These are phyloP conservation scores for Archilochus colubris DNA, from an alignment of 2,113 vertebrate genomes.

Conservation along the genomic window DNA sequence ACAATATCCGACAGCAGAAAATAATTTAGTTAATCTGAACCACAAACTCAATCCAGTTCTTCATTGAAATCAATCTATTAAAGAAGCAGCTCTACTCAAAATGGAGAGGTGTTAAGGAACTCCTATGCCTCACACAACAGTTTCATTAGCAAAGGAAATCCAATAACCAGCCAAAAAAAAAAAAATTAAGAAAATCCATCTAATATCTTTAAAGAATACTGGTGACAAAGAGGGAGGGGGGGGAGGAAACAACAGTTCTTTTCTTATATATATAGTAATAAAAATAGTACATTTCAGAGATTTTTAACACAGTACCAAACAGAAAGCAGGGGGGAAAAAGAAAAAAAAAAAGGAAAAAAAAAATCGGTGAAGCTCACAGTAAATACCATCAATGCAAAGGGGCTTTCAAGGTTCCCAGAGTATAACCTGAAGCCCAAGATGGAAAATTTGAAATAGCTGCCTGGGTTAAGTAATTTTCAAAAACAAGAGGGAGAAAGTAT, in stretches of 20 bases:
- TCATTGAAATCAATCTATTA: background rate
- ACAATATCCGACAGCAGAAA: background rate
- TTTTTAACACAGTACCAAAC: background rate
- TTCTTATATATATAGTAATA: accelerated
- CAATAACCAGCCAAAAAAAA: background rate
- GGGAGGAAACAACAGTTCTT: background rate
- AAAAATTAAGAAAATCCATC: background rate
- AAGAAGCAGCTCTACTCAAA: background rate
- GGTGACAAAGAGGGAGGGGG: accelerated
- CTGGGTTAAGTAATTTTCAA: background rate
- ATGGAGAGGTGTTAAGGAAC: background rate
- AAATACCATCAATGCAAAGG: background rate
- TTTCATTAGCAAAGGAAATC: background rate
- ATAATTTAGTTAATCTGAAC: background rate
- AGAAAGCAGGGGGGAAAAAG: background rate
- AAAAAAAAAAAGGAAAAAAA: background rate
- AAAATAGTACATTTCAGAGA: background rate
- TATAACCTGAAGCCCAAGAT: background rate
- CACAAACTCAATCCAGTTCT: background rate
- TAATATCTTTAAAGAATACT: background rate
- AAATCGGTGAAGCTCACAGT: background rate
- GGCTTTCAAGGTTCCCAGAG: background rate
- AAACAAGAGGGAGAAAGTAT: background rate
- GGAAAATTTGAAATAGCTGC: background rate
- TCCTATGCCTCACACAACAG: background rate